Evolutionary conservation across 2,888 invertebrate genomes (phyloP), one percentile per base, ranked within the genome.

Genomic region (Philonicus albiceps): DNA sequence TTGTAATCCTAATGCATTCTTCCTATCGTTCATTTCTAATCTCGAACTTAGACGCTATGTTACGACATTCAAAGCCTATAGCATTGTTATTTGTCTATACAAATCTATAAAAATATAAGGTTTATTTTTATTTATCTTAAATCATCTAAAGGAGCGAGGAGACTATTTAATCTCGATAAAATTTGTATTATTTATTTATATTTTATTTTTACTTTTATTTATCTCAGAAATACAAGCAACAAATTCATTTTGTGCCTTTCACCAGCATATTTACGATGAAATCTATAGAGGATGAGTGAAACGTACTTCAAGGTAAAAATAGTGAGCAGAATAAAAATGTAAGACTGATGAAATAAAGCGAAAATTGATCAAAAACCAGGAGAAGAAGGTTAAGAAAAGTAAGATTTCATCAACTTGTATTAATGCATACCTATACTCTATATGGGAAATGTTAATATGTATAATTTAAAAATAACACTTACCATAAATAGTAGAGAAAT

Each of bases 401-500:
- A 49, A n/a, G n/a, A 49, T 43, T 43, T 43, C 40, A 16, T 13
- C 6, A 49, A n/a, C n/a, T n/a, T n/a, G n/a, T n/a, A n/a, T n/a
- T n/a, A n/a, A n/a, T 49, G 6, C 49, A 37, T 11, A n/a, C 31
- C 2, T 31, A 40, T 40, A 49, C 3, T 4, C 5, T 49, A 8
- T 19, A 1, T 49, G 2, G 19, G 7, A n/a, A 64, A 27, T 53
- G 5, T 53, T 53, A 16, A 53, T 43, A 53, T 19, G 19, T 19
- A 53, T 37, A 53, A 53, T 53, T 7, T 19, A 53, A 53, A 53
- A 53, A 7, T n/a, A 43, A 1, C 6, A 53, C 87, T 87, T 81
- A 87, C 87, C 86, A 87, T 73, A 78, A 86, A 72, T 19, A 87
- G 53, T 64, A 75, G 84, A 34, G 86, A n/a, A 43, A 86, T 75